These are phyloP conservation scores for Andrena dorsata DNA, from an alignment of 2,888 invertebrate genomes.

Conservation along the genomic window DNA sequence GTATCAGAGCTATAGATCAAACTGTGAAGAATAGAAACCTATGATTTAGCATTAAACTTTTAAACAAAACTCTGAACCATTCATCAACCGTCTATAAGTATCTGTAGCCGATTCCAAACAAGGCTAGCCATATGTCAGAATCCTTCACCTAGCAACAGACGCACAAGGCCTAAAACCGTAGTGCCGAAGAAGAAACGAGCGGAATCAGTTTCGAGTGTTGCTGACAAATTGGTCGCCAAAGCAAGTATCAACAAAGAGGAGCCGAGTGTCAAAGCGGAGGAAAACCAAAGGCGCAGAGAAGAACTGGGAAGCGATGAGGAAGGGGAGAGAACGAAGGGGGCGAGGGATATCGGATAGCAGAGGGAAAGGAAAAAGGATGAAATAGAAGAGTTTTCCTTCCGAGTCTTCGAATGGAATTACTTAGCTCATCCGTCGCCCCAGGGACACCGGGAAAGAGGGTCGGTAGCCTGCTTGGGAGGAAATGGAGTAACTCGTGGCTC, in stretches of 20 bases:
- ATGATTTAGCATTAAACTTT: too few relatives aligned
- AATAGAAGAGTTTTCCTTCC: constrained; percentile 45
- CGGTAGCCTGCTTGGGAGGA: constrained; percentile 22
- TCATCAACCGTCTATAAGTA: too few relatives aligned
- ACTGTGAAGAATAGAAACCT: too few relatives aligned
- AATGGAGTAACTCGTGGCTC: constrained; percentile 33
- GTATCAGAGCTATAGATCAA: too few relatives aligned
- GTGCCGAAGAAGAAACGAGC: background rate
- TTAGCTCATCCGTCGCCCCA: constrained; percentile 62
- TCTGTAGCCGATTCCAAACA: too few relatives aligned
- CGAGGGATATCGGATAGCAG: background rate
- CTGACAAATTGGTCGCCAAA: background rate
- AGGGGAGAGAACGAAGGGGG: constrained; percentile 1
- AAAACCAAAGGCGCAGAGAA: background rate
- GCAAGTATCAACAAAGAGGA: constrained; percentile 8
- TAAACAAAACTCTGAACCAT: too few relatives aligned
- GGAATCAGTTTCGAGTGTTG: background rate
- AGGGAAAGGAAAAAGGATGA: background rate
- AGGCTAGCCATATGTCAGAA: too few relatives aligned
- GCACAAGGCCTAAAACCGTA: background rate
- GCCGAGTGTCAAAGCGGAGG: background rate
- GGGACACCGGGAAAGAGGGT: constrained; percentile 40
- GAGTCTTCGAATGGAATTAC: constrained; percentile 69
- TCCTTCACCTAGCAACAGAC: background rate
- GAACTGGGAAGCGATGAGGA: background rate